Base-by-base conservation (phyloP, 2,797 vertebrate species). In the Sebastes oblongus region DNA sequence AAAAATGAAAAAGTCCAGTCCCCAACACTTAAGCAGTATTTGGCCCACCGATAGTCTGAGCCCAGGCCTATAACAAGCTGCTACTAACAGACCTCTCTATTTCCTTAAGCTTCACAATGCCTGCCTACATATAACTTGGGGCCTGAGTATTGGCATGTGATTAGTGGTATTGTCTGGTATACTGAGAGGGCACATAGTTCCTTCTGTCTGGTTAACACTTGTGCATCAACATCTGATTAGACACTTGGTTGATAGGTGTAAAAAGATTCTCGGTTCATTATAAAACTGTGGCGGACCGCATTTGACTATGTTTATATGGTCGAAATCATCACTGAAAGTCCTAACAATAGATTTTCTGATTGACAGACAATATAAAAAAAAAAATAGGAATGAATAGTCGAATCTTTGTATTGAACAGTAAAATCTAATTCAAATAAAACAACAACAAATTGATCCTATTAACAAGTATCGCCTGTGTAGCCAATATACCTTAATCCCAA, bases 131-230 rank as follows among this genome's bases (percentile, higher is more conserved):
- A 74, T 82, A 77, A 86, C 71, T 78, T 60, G 9, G 11, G 42
- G 77, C 29, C 22, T 64, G 52, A 82, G 70, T 25, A 73, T 11
- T 66, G 27, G 65, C 80, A 88, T 90, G 88, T 86, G 85, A 93
- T 80, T 77, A 77, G 68, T 78, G 60, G 30, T 78, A 72, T 79
- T 86, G 66, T 76, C 50, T 75, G 13, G n/a, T 34, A 86, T 25
- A 59, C 30, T 50, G 58, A 74, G 66, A 69, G 55, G 34, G 59
- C 62, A 81, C 80, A 85, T 39, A 83, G 67, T 61, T 72, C 56
- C 30, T 50, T 87, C 24, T 65, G 56, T 80, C 54, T 84, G 20
- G 55, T 27, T 52, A 78, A 83, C 39, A 42, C 71, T 59, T 0
- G 8, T 75, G 36, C 27, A 70, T 66, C n/a, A 75, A 78, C 42